Percentiles rank a stretch among this genome's conserved stretches.
Conservation (phyloP, 1,140 invertebrate genomes). For the Zaprionus kolodkinae region DNA sequence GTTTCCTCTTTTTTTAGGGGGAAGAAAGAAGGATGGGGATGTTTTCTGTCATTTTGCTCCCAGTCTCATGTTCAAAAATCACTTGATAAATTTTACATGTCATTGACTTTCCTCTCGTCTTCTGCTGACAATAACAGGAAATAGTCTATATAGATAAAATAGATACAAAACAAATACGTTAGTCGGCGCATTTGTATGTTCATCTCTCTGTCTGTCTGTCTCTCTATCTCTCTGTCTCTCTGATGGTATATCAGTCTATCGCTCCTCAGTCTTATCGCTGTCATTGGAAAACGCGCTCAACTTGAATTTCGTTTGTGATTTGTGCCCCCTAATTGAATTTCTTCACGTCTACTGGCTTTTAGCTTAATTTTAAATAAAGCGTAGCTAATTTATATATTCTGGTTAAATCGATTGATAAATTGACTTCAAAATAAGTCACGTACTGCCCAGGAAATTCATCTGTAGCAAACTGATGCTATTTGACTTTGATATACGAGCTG, state of each 20-base stretch:
- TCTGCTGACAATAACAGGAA: conserved; percentile 60
- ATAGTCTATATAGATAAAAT: conserved; percentile 50
- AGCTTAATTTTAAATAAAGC: conserved; percentile 37
- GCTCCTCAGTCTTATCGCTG: conserved; percentile 5
- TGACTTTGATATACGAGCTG: background rate
- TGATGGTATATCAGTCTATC: background rate
- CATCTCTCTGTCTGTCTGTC: background rate
- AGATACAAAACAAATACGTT: conserved; percentile 8
- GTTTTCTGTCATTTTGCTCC: conserved; percentile 14
- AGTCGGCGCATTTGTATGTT: background rate
- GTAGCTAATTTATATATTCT: conserved; percentile 63
- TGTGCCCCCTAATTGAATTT: conserved; percentile 67
- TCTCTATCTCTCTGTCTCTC: background rate
- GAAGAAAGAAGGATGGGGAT: background rate
- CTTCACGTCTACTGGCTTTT: conserved; percentile 31
- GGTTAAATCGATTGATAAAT: conserved; percentile 58
- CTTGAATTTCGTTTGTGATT: conserved; percentile 56
- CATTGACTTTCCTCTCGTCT: conserved; percentile 39
- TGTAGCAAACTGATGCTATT: background rate
- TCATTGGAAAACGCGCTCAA: conserved; percentile 3
- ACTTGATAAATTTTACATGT: conserved; percentile 70
- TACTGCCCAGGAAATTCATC: background rate
- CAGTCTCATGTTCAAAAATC: conserved; percentile 17
- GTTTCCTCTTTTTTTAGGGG: conserved; percentile 3
- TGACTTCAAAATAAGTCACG: conserved; percentile 35